A percentile compares a stretch with the other conserved stretches of the same genome.
phyloP scores from a whole-genome alignment of 2,888 invertebrate genomes.

The Anodontia alba region DNA sequence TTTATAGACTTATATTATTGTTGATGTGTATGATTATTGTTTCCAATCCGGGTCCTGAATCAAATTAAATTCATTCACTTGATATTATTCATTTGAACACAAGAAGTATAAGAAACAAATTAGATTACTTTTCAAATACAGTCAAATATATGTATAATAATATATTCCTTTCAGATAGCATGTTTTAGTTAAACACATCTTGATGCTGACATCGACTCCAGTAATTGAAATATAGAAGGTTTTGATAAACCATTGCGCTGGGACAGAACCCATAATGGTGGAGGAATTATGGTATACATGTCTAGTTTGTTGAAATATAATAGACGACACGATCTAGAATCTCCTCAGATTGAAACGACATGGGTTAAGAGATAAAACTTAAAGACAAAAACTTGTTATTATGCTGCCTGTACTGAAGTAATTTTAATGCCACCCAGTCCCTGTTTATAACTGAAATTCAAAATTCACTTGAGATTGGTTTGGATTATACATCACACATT shows the following conservation, averaged over 20 bases:
- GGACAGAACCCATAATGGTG: background rate
- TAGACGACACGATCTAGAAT: background rate
- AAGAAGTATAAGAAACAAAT: background rate
- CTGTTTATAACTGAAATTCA: background rate
- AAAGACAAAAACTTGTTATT: background rate
- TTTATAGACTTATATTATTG: background rate
- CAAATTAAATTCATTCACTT: background rate
- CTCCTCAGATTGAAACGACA: background rate
- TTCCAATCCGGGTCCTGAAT: background rate
- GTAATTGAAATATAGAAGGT: background rate
- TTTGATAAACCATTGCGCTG: background rate
- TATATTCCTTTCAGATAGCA: background rate
- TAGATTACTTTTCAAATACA: background rate
- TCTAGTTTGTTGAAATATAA: background rate
- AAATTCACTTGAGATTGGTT: background rate
- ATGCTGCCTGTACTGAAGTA: background rate
- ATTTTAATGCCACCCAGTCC: background rate
- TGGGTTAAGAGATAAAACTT: background rate
- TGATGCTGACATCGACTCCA: background rate
- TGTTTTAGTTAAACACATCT: conserved; percentile 5
- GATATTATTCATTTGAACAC: conserved; percentile 1
- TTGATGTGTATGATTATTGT: background rate
- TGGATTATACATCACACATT: background rate
- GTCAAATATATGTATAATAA: no score
- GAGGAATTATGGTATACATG: background rate